A percentile compares a stretch with the other conserved stretches of the same genome.
phyloP scores from a whole-genome alignment of 2,113 vertebrate genomes.

The Rhineura floridana region DNA sequence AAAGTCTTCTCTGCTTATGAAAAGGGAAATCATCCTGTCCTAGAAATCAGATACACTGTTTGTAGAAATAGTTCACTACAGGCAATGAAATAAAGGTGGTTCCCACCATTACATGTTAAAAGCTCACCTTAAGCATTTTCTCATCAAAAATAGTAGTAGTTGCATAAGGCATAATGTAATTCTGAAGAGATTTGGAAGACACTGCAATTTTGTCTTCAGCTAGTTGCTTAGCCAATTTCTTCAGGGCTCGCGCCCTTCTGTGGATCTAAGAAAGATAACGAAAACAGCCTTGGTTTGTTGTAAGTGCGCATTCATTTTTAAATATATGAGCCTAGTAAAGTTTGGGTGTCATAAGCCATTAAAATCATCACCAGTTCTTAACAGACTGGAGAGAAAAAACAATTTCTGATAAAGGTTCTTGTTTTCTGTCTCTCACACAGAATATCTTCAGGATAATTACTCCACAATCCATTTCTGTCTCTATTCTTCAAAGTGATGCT shows the following conservation, averaged over 20 bases:
- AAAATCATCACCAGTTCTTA: not conserved
- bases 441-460: not conserved
- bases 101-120: not conserved
- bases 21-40: not conserved
- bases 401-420: not conserved
- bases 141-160: slow-evolving; percentile 87
- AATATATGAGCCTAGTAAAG: not conserved
- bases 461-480: not conserved
- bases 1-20: slow-evolving; percentile 5
- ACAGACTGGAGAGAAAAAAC: not conserved
- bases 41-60: not conserved
- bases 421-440: not conserved
- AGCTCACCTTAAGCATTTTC: slow-evolving; percentile 91
- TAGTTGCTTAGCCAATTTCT: slow-evolving; percentile 91
- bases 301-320: not conserved
- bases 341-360: not conserved
- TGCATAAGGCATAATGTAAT: slow-evolving; percentile 96
- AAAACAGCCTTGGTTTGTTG: not conserved
- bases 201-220: slow-evolving; percentile 83
- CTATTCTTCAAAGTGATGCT: not conserved
- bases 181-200: slow-evolving; percentile 89
- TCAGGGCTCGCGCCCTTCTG: slow-evolving; percentile 90
- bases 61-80: not conserved
- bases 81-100: not conserved
- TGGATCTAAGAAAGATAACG: slow-evolving; percentile 82